Base-by-base conservation (phyloP, 1,140 invertebrate genomes). In the Thaumatotibia leucotreta region DNA sequence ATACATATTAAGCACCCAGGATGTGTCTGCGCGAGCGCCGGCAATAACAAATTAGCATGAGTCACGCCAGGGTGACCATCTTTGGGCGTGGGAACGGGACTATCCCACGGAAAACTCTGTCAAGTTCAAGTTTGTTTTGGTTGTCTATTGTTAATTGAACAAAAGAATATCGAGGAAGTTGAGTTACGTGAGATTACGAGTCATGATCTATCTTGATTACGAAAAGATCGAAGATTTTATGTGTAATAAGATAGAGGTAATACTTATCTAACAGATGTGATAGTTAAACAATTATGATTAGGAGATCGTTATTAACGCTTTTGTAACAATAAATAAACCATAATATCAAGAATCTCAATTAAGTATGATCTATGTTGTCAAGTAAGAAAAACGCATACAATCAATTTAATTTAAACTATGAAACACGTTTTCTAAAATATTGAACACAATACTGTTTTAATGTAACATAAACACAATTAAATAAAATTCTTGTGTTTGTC, bases 41-140 rank as follows among this genome's bases (percentile, higher is more conserved):
- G 50, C 50, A n/a, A 39, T 39, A 39, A 54, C 50, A 54, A 54
- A 54, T 54, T 54, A 54, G 50, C 50, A 17, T 54, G 50, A 54
- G 50, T 54, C 50, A 54, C 11, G 23, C 11, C 10, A 54, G 50
- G 50, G 50, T 54, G 50, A 29, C 50, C 50, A 54, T 54, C 23
- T 22, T 27, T 24, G 22, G 11, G 4, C 50, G 50, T 54, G 50
- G 50, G 50, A 54, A 54, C 49, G 22, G 50, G 23, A 24, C 20
- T 33, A 11, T 9, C 10, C 32, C 32, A 11, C n/a, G 32, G 32
- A 11, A 33, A 33, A 33, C 14, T 5, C 35, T 1, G n/a, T 17
- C 35, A 39, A 39, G 35, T 39, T 39, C 1, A 14, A 39, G 35
- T 11, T 39, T n/a, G 11, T 5, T 14, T 39, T 17, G 11, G 11